These are phyloP conservation scores for Eupithecia exiguata DNA, from an alignment of 2,888 invertebrate genomes.

Conservation along the genomic window DNA sequence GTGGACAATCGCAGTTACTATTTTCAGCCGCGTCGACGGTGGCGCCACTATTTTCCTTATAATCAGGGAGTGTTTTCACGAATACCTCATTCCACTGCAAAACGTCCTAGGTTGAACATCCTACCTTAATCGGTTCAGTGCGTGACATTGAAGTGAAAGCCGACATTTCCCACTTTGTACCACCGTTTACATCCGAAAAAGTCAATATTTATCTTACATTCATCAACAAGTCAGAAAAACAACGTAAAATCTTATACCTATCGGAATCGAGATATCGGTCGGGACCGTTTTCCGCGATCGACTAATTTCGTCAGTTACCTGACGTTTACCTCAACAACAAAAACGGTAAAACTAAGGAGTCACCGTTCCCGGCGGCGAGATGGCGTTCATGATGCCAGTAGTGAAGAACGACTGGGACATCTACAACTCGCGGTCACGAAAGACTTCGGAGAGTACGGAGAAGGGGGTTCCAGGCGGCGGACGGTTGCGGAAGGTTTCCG, in stretches of 20 bases:
- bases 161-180: constrained; percentile 52
- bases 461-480: constrained; percentile 58
- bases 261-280: constrained; percentile 44
- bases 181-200: constrained; percentile 50
- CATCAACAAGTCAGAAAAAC: constrained; percentile 46
- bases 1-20: constrained; percentile 51
- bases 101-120: constrained; percentile 80
- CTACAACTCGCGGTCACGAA: constrained; percentile 92
- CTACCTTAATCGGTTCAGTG: constrained; percentile 63
- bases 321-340: constrained; percentile 62
- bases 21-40: constrained; percentile 63
- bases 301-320: constrained; percentile 54
- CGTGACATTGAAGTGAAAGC: constrained; percentile 81
- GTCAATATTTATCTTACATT: constrained; percentile 47
- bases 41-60: constrained; percentile 82
- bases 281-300: constrained; percentile 59
- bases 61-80: constrained; percentile 81
- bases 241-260: constrained; percentile 49
- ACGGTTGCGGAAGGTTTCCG: constrained; percentile 89
- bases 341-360: constrained; percentile 77
- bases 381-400: constrained; percentile 98
- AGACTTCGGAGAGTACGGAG: constrained; percentile 88
- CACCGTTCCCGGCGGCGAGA: constrained; percentile 80
- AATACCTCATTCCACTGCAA: constrained; percentile 80
- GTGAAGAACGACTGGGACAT: constrained; percentile 97